Percentiles rank a stretch among this genome's conserved stretches.
These are phyloP conservation scores for Oreortyx pictus DNA, from an alignment of 2,797 vertebrate species.

Conservation along the genomic window DNA sequence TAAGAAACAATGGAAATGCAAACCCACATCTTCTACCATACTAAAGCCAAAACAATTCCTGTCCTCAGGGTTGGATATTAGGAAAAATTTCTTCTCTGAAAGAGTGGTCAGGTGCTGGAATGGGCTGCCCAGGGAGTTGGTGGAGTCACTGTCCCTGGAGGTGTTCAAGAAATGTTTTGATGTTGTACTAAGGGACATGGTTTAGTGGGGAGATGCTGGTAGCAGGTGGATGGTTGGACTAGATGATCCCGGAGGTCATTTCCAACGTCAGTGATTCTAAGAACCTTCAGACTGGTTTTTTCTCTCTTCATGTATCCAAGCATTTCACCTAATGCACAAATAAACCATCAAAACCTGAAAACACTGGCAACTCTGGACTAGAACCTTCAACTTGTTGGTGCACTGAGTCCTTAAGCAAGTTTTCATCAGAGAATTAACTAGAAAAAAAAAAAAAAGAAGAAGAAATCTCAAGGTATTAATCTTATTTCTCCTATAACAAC, in stretches of 20 bases:
- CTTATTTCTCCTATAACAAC: background rate
- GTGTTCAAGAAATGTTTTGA: too few relatives aligned
- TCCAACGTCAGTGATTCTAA: too few relatives aligned
- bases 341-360: background rate
- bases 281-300: background rate
- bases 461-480: background rate
- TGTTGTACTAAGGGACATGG: too few relatives aligned
- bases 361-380: background rate
- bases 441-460: background rate
- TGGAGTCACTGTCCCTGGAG: too few relatives aligned
- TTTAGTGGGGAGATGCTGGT: too few relatives aligned
- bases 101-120: too few relatives aligned
- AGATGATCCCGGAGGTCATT: too few relatives aligned
- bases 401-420: background rate
- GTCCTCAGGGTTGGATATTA: background rate
- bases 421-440: background rate
- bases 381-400: background rate
- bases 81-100: too few relatives aligned
- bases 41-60: background rate
- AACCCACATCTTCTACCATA: background rate
- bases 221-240: too few relatives aligned
- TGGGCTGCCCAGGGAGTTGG: too few relatives aligned
- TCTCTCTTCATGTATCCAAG: background rate
- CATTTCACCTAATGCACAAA: background rate
- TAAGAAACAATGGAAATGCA: background rate